Base-by-base conservation (phyloP, 2,888 invertebrate species). In the Drosophila affinis region DNA sequence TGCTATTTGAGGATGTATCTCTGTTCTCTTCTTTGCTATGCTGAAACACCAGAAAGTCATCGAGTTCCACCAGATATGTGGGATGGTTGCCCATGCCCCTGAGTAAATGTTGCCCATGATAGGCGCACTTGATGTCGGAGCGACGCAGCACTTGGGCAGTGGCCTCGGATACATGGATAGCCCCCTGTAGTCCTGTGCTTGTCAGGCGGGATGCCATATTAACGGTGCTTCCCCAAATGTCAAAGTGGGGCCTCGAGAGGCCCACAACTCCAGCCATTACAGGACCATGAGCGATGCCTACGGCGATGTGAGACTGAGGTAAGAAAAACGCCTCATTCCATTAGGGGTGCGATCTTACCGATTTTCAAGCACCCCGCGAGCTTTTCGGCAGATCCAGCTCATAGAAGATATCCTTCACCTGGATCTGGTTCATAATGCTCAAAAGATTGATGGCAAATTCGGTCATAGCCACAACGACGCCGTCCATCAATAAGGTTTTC, bases 121-220 rank as follows among this genome's bases (percentile, higher is more conserved):
- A 94, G 51, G 94, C 93, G 72, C 96, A 96, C 17, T 93, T 91
- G 69, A 96, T 94, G 44, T 95, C 95, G 79, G 95, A 94, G 69
- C 94, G 93, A 56, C 94, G 93, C 67, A 96, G 91, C 48, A 95
- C 93, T 10, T 93, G 88, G 0, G 96, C 96, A 0, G 96, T 96
- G 51, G 94, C 94, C 87, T 95, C 94, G 29, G 96, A 95, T 0
- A 96, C 95, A 92, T 97, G 97, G 85, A 97, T 96, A 90, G 94
- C 93, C 47, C 96, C 96, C 12, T 95, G 93, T 72, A 95, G 93
- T 9, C 98, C 98, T 0, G 96, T 97, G 1, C 96, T 96, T 88
- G 98, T 98, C 98, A 99, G 98, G 81, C 98, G 93, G 0, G 98
- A 97, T 3, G 98, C 98, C 94, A 98, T 96, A 91, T 98, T 99